These are phyloP conservation scores for Drosophila athabasca DNA, from an alignment of 1,140 invertebrate genomes.

Conservation along the genomic window DNA sequence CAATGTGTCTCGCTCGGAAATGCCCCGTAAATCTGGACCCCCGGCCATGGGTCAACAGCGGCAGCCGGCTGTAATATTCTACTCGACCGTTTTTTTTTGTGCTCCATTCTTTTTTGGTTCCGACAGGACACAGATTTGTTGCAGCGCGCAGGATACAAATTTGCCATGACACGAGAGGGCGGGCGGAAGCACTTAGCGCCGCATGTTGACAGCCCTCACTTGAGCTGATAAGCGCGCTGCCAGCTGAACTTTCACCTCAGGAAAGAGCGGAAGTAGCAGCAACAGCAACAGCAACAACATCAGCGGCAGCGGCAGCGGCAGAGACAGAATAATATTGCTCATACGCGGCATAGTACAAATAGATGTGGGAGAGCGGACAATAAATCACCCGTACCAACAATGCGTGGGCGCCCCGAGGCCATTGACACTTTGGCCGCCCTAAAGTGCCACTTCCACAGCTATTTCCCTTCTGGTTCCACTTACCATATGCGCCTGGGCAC, in stretches of 20 bases:
- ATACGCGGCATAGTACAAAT: constrained; percentile 75
- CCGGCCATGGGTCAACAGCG: constrained; percentile 73
- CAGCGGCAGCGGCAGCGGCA: constrained; percentile 17
- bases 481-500: constrained; percentile 93
- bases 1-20: constrained; percentile 82
- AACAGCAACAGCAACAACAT: background rate
- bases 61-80: constrained; percentile 66
- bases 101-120: constrained; percentile 32
- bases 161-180: constrained; percentile 49
- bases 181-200: constrained; percentile 73
- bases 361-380: constrained; percentile 59
- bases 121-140: constrained; percentile 72
- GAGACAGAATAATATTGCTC: constrained; percentile 68
- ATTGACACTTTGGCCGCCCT: constrained; percentile 61
- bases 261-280: background rate
- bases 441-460: background rate
- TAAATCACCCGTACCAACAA: constrained; percentile 74
- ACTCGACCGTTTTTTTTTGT: constrained; percentile 27
- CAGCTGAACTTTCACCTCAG: constrained; percentile 75
- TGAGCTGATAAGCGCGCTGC: constrained; percentile 63
- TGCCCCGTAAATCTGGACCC: constrained; percentile 73
- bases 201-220: constrained; percentile 73
- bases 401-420: constrained; percentile 68
- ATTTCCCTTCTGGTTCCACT: constrained; percentile 73
- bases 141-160: constrained; percentile 75